These are phyloP conservation scores for Troides oblongomaculatus DNA, from an alignment of 2,888 invertebrate species.

Conservation along the genomic window DNA sequence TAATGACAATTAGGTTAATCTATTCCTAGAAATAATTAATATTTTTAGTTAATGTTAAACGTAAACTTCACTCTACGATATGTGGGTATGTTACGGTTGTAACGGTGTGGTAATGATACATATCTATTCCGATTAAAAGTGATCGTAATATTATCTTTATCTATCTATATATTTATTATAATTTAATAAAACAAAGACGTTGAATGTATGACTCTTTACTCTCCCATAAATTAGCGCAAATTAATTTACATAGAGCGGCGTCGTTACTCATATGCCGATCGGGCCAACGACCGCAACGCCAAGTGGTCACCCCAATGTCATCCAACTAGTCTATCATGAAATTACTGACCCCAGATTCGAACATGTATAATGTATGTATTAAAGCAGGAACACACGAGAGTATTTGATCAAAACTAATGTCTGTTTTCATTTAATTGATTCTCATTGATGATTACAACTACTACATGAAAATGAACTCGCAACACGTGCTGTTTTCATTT, in stretches of 20 bases:
- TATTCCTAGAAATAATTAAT: background rate
- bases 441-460: background rate
- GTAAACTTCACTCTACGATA: background rate
- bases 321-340: slow-evolving; percentile 43
- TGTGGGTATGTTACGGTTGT: background rate
- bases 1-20: background rate
- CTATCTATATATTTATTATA: no score
- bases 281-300: slow-evolving; percentile 61
- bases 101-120: no score
- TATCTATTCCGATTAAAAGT: no score
- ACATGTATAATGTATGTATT: slow-evolving; percentile 32
- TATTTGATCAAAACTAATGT: background rate
- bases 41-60: background rate
- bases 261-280: slow-evolving; percentile 48
- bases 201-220: slow-evolving; percentile 43
- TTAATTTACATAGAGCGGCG: slow-evolving; percentile 59
- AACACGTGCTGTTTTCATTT: no score
- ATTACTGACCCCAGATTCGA: slow-evolving; percentile 45
- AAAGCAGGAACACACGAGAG: slow-evolving; percentile 2
- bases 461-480: background rate
- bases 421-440: background rate
- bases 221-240: slow-evolving; percentile 55
- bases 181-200: background rate
- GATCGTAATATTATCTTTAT: no score
- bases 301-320: slow-evolving; percentile 47